Evolutionary conservation across 2,888 invertebrate species (phyloP).

Genomic region (Drosophila sordidapex): DNA sequence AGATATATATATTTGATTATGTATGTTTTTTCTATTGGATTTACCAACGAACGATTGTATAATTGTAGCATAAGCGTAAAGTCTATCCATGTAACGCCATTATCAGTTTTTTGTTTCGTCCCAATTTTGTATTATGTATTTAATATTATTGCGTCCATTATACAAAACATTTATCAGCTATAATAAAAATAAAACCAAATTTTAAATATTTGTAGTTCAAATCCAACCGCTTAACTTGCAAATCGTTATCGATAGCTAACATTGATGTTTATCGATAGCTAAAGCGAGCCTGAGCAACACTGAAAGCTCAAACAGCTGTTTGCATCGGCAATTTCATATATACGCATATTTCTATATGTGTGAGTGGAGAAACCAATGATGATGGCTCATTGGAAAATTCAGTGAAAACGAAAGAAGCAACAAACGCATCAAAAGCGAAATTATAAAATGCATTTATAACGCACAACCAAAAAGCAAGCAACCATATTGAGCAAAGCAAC

Average conservation of each 20-base stretch:
- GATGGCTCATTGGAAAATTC: constrained; percentile 60
- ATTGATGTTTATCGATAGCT: constrained; percentile 2
- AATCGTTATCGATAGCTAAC: constrained; percentile 26
- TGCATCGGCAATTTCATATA: constrained; percentile 38
- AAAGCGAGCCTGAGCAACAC: constrained; percentile 15
- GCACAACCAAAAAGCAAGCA: constrained; percentile 23
- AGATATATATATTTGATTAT: constrained; percentile 23
- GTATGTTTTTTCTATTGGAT: constrained; percentile 37
- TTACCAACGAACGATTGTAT: constrained; percentile 45
- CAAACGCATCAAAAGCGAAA: constrained; percentile 18
- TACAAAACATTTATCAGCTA: constrained; percentile 46
- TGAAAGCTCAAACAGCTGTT: constrained; percentile 51
- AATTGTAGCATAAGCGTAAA: constrained; percentile 50
- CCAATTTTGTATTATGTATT: constrained; percentile 40
- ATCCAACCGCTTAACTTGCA: not conserved
- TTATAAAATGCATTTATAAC: constrained; percentile 66
- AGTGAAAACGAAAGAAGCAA: constrained; percentile 47
- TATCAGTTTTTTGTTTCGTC: constrained; percentile 50
- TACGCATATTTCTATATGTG: constrained; percentile 15
- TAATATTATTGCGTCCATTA: constrained; percentile 60
- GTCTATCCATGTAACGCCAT: constrained; percentile 24
- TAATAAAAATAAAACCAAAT: constrained; percentile 2
- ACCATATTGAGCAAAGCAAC: not conserved
- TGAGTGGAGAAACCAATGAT: constrained; percentile 53
- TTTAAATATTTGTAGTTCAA: not conserved